A percentile compares a stretch with the other conserved stretches of the same genome.
Conservation (phyloP, 30 jellyfish, hydroid and myxozoan species). For the Chrysaora quinquecirrha region DNA sequence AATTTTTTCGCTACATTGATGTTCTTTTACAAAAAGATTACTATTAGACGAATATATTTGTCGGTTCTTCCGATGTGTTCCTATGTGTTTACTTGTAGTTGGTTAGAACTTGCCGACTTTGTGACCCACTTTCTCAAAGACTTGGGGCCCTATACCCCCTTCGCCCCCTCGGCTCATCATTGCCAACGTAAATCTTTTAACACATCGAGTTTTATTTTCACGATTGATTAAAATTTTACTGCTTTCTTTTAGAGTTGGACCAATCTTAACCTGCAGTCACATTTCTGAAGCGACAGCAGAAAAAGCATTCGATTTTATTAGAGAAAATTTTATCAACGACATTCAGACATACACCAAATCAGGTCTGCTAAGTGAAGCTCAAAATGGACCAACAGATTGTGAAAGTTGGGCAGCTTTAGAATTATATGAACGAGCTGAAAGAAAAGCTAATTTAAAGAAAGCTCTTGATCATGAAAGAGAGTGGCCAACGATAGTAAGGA, state of each 20-base stretch:
- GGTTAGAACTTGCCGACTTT: too few species aligned
- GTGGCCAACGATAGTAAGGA: slow-evolving; percentile 63
- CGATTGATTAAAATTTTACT: too few species aligned
- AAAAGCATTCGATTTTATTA: slow-evolving; percentile 44
- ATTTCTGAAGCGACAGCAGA: slow-evolving; percentile 47
- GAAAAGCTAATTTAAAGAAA: slow-evolving; percentile 42
- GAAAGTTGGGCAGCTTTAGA: slow-evolving; percentile 74
- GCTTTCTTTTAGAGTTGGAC: not conserved
- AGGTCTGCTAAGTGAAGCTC: slow-evolving; percentile 63
- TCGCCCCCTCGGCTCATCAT: too few species aligned
- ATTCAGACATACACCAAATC: slow-evolving; percentile 53
- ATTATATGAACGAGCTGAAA: slow-evolving; percentile 52
- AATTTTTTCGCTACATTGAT: too few species aligned
- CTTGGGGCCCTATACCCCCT: too few species aligned
- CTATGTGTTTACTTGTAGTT: too few species aligned
- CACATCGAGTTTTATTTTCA: too few species aligned
- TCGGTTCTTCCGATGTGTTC: too few species aligned
- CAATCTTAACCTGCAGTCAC: slow-evolving; percentile 52
- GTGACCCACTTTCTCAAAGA: too few species aligned
- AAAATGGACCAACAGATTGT: slow-evolving; percentile 68
- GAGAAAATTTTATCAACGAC: slow-evolving; percentile 52
- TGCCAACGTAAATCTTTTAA: too few species aligned
- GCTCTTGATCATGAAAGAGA: slow-evolving; percentile 55
- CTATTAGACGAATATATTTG: too few species aligned
- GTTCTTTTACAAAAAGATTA: too few species aligned